Base-by-base conservation (phyloP, 2,888 invertebrate genomes). In the Catocala nupta region DNA sequence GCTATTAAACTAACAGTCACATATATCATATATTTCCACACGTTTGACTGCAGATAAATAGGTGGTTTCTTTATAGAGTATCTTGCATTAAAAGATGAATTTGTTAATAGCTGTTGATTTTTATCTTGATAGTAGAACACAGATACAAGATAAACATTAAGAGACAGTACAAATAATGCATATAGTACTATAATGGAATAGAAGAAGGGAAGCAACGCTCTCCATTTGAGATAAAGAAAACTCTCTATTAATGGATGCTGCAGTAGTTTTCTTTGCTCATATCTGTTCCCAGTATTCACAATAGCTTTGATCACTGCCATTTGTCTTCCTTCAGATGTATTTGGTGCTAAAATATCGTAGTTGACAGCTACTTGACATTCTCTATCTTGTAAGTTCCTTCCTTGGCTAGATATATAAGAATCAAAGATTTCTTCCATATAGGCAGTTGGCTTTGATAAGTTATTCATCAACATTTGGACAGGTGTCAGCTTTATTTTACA, bases 211-310 rank as follows among this genome's bases (percentile, higher is more conserved):
- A 90, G 77, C 12, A 94, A 80, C 43, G 89, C 90, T 51, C 86
- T 88, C 95, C 95, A 95, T 81, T 95, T 95, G 1, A 94, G 76
- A 70, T 86, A 89, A 0, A 95, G 80, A 71, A 95, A 95, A 63
- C 94, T 94, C 79, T 95, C 94, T 1, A 95, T 81, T 33, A 95
- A 74, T 0, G 95, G 95, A 79, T 95, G 95, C 0, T 94, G 84
- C 0, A 95, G 83, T 4, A 95, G 74, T 33, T 83, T 85, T 12
- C 86, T 88, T 59, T 94, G 90, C 4, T 88, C 85, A 64, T 73
- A 62, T 63, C 90, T 84, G 51, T 91, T 91, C 1, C 92, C 91
- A 36, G 91, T 90, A 62, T 92, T 86, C 5, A 94, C 73, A 1
- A 95, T 75, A 2, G 93, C 90, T 62, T 92, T 89, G 10, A 95